Evolutionary conservation across 2,113 vertebrate genomes (phyloP).

Genomic region (Caloenas nicobarica): DNA sequence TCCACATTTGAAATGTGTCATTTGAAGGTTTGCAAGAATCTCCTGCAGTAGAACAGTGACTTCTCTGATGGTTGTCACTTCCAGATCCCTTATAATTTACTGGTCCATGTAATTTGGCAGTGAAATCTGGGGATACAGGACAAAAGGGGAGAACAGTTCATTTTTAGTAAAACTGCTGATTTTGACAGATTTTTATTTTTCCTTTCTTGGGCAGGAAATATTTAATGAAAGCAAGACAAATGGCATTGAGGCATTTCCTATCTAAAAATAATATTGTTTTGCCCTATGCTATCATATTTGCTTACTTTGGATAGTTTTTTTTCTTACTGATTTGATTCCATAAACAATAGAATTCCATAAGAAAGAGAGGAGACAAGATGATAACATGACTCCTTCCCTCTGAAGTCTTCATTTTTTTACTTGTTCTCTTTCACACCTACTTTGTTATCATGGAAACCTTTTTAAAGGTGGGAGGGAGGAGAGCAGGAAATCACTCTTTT

Average conservation of each 20-base stretch:
- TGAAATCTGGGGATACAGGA: neutral
- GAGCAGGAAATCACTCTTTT: neutral
- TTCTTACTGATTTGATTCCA: neutral
- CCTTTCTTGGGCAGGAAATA: neutral
- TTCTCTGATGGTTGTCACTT: neutral
- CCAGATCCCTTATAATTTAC: neutral
- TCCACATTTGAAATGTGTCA: neutral
- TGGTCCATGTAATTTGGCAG: neutral
- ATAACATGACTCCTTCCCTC: neutral
- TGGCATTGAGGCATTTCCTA: neutral
- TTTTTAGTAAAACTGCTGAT: neutral
- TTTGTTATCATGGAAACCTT: neutral
- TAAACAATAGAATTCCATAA: neutral
- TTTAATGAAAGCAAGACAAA: conserved; percentile 9
- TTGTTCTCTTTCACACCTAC: neutral
- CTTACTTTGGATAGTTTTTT: neutral
- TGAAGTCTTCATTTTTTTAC: neutral
- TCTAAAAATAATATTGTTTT: neutral
- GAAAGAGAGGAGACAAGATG: neutral
- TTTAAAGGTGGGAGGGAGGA: neutral
- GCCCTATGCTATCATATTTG: neutral
- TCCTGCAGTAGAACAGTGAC: neutral
- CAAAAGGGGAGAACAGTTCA: neutral
- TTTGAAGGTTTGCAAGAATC: neutral
- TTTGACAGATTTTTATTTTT: neutral